Conservation (phyloP, 2,797 vertebrate species). For the Mormyrus hasselquistii region DNA sequence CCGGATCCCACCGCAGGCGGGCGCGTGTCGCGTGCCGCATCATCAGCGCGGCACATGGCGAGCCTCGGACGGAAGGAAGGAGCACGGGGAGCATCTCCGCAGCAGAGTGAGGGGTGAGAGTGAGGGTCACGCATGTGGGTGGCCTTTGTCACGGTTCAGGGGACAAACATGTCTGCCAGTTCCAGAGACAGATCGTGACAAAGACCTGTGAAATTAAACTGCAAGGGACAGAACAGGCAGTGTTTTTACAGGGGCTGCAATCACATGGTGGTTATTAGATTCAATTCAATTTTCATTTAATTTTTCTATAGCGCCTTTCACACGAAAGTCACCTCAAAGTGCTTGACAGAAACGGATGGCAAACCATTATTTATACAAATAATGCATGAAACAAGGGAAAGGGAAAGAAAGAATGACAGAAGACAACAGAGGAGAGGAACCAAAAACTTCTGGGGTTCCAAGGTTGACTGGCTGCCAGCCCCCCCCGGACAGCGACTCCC, state of each 20-base stretch:
- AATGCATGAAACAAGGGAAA: neutral
- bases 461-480: neutral
- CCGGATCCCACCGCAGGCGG: neutral
- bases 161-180: constrained; percentile 11
- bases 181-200: neutral
- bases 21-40: neutral
- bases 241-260: neutral
- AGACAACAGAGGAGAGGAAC: neutral
- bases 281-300: neutral
- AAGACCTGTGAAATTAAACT: neutral
- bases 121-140: neutral
- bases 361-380: neutral
- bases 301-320: neutral
- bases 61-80: constrained; percentile 12
- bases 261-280: neutral
- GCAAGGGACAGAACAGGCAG: neutral
- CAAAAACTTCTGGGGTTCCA: neutral
- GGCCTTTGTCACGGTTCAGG: constrained; percentile 3
- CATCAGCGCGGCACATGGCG: neutral
- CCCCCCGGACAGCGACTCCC: neutral
- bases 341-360: neutral
- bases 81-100: neutral
- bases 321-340: neutral
- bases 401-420: neutral
- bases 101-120: neutral